These are phyloP conservation scores for Passer montanus DNA, from an alignment of 2,113 vertebrate genomes.

Conservation along the genomic window DNA sequence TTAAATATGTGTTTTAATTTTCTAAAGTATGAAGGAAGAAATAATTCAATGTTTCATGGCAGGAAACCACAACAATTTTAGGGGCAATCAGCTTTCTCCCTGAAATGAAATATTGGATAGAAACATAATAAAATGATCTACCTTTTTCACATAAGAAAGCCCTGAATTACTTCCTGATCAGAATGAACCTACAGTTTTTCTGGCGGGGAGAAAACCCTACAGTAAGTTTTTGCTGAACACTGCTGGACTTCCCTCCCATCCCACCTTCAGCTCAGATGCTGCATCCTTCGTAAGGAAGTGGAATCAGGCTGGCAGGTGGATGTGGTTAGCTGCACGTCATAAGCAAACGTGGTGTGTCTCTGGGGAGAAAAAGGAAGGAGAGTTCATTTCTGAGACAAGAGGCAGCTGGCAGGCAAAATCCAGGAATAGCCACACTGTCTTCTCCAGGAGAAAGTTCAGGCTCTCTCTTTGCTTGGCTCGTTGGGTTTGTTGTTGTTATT, in stretches of 20 bases:
- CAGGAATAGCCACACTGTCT: background rate
- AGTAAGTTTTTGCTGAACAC: background rate
- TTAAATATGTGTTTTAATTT: constrained; percentile 26
- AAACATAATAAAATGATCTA: background rate
- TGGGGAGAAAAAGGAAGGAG: background rate
- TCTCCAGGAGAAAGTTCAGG: constrained; percentile 40
- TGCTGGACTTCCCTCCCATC: background rate
- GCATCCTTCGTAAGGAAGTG: background rate
- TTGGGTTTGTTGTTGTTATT: constrained; percentile 50
- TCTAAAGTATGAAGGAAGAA: constrained; percentile 15
- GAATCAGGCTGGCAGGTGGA: constrained; percentile 7
- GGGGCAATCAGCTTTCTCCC: background rate
- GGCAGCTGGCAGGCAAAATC: background rate
- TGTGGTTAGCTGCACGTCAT: background rate
- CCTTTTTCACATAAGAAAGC: background rate
- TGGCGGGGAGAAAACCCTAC: background rate
- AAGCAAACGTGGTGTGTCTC: background rate
- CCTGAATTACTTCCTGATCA: background rate
- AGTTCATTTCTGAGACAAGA: constrained; percentile 19
- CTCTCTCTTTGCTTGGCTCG: background rate
- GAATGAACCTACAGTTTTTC: background rate
- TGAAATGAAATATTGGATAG: background rate
- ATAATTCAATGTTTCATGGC: background rate
- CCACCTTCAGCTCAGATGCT: background rate
- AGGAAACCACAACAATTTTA: constrained; percentile 39